A percentile compares a stretch with the other conserved stretches of the same genome.
Evolutionary conservation across 2,888 invertebrate genomes (phyloP).

Genomic region (Coenonympha arcania): DNA sequence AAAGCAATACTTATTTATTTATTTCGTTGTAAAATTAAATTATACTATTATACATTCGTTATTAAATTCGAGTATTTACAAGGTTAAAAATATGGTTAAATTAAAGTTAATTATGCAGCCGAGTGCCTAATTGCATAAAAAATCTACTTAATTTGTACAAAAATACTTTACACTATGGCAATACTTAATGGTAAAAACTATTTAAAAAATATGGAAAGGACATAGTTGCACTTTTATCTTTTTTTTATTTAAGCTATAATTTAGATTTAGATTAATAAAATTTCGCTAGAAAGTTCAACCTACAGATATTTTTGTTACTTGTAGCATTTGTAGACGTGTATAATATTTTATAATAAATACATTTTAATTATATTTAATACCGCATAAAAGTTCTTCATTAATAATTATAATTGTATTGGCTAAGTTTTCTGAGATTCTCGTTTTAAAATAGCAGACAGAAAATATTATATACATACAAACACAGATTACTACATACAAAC

Average conservation of each 20-base stretch:
- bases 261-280: too few relatives aligned
- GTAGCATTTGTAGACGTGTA: too few relatives aligned
- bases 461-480: not conserved
- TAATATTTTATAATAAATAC: too few relatives aligned
- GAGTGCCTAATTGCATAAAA: not conserved
- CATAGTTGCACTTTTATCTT: not conserved
- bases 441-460: not conserved
- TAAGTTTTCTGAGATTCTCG: not conserved
- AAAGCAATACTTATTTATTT: constrained; percentile 3
- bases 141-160: constrained; percentile 21
- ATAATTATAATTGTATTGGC: not conserved
- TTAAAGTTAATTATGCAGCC: not conserved
- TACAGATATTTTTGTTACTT: too few relatives aligned
- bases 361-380: too few relatives aligned
- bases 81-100: too few relatives aligned
- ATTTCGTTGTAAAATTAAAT: constrained; percentile 20
- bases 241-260: too few relatives aligned
- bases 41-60: not conserved
- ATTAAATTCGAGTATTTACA: constrained; percentile 6
- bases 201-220: not conserved
- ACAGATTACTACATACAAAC: too few relatives aligned
- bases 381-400: too few relatives aligned
- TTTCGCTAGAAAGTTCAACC: too few relatives aligned
- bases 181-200: constrained; percentile 19
- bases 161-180: constrained; percentile 27